phyloP scores from a whole-genome alignment of 2,113 vertebrate genomes.

The Lates calcarifer region DNA sequence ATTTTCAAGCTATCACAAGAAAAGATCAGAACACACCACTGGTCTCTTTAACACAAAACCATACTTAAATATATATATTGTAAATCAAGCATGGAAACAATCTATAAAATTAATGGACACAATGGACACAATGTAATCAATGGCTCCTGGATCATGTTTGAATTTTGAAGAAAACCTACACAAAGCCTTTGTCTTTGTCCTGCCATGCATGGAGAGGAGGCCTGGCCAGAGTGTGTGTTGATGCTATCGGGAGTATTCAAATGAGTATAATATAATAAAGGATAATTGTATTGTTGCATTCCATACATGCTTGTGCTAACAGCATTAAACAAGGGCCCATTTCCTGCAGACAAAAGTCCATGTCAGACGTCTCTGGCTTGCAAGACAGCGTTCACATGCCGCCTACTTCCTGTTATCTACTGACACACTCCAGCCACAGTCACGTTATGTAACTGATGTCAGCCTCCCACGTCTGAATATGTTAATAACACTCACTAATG shows the following conservation, averaged over 20 bases:
- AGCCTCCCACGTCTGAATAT: constrained; percentile 26
- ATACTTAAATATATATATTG: not conserved
- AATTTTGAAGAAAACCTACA: constrained; percentile 59
- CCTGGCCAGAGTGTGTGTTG: constrained; percentile 66
- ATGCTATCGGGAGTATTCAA: constrained; percentile 80
- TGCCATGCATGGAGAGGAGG: constrained; percentile 58
- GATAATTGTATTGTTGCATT: constrained; percentile 85
- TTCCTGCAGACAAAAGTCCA: constrained; percentile 73
- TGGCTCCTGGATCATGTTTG: constrained; percentile 36
- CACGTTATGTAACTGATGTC: constrained; percentile 34
- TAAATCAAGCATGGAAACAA: not conserved
- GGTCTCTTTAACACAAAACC: not conserved
- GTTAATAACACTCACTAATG: constrained; percentile 25
- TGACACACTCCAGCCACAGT: constrained; percentile 56
- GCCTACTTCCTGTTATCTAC: constrained; percentile 29
- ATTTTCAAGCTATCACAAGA: constrained; percentile 4
- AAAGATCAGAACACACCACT: constrained; percentile 9
- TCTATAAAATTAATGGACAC: not conserved
- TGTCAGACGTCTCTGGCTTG: constrained; percentile 48
- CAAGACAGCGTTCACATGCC: constrained; percentile 44
- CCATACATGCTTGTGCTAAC: constrained; percentile 81
- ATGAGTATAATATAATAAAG: constrained; percentile 83
- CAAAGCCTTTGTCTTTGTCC: constrained; percentile 69
- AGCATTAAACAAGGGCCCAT: constrained; percentile 78
- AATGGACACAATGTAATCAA: not conserved